Evolutionary conservation across 37 sponge, comb jelly and placozoan genomes (phyloP), one percentile per base, ranked within the genome.

Genomic region (Petrosia ficiformis): DNA sequence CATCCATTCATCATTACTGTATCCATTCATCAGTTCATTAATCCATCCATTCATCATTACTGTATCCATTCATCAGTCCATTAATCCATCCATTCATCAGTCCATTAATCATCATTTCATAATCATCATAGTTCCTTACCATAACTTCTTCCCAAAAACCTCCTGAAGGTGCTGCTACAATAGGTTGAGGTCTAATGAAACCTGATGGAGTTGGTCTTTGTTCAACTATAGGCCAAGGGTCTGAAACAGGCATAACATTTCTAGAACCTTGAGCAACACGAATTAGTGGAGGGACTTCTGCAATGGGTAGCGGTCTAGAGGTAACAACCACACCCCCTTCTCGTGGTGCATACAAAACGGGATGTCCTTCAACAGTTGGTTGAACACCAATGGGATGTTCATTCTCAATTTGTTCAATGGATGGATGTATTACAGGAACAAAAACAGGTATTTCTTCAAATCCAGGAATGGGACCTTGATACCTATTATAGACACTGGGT

Each of bases 61-160:
- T n/a, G n/a, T n/a, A n/a, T n/a, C n/a, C n/a, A n/a, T n/a, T n/a
- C n/a, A n/a, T n/a, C n/a, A n/a, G n/a, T n/a, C n/a, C n/a, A n/a
- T n/a, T n/a, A n/a, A n/a, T n/a, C n/a, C n/a, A n/a, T n/a, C n/a
- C n/a, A n/a, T n/a, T n/a, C n/a, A n/a, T n/a, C n/a, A n/a, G n/a
- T n/a, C n/a, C n/a, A n/a, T n/a, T n/a, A n/a, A n/a, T n/a, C n/a
- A n/a, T n/a, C n/a, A n/a, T n/a, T n/a, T n/a, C n/a, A n/a, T n/a
- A n/a, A n/a, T n/a, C n/a, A n/a, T n/a, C n/a, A n/a, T n/a, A n/a
- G n/a, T 48, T 48, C 14, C 54, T 48, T 48, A 84, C 85, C 78
- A 84, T 72, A 0, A 84, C 85, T 44, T 78, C 77, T 11, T 84
- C 85, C 85, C 85, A 84, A 57, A 84, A 84, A 40, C 59, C 63